Percentiles rank a stretch among this genome's conserved stretches.
Conservation (phyloP, 53 echinoderm and acorn worm species). For the Actinopyga echinites region DNA sequence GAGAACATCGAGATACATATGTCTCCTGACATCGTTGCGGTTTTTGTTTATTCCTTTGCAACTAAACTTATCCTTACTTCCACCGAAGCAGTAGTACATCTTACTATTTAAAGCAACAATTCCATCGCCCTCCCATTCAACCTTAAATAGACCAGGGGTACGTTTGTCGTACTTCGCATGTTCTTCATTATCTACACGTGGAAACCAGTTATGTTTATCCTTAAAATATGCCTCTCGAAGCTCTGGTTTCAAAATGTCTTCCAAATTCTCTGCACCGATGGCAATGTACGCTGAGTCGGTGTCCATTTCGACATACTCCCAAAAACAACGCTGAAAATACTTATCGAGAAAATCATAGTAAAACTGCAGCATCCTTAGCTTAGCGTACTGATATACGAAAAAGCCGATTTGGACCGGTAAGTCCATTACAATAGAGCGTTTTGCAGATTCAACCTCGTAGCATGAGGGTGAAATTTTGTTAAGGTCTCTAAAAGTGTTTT, state of each 20-base stretch:
- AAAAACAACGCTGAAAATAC: neutral
- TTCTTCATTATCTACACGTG: slow-evolving; percentile 40
- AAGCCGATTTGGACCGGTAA: too few relatives aligned
- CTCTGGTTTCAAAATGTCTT: slow-evolving; percentile 39
- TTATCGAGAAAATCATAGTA: too few relatives aligned
- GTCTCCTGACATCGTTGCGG: slow-evolving; percentile 24
- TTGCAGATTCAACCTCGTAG: slow-evolving; percentile 41
- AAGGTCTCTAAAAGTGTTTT: slow-evolving; percentile 6
- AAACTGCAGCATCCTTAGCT: neutral
- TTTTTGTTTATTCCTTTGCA: slow-evolving; percentile 51
- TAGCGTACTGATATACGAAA: too few relatives aligned
- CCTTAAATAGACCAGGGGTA: slow-evolving; percentile 56
- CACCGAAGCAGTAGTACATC: slow-evolving; percentile 51
- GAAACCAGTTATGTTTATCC: slow-evolving; percentile 53
- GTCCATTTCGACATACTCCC: too few relatives aligned
- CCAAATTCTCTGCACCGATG: slow-evolving; percentile 37
- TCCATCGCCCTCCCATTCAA: slow-evolving; percentile 67
- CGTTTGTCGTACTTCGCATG: slow-evolving; percentile 51
- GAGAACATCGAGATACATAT: slow-evolving; percentile 35
- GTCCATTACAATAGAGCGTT: slow-evolving; percentile 6
- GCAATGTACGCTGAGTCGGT: slow-evolving; percentile 48
- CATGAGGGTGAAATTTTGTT: neutral
- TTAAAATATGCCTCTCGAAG: slow-evolving; percentile 11
- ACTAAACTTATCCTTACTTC: slow-evolving; percentile 31
- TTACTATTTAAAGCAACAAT: slow-evolving; percentile 57